Conservation (phyloP, 2,113 vertebrate genomes). For the Lipophrys pholis region DNA sequence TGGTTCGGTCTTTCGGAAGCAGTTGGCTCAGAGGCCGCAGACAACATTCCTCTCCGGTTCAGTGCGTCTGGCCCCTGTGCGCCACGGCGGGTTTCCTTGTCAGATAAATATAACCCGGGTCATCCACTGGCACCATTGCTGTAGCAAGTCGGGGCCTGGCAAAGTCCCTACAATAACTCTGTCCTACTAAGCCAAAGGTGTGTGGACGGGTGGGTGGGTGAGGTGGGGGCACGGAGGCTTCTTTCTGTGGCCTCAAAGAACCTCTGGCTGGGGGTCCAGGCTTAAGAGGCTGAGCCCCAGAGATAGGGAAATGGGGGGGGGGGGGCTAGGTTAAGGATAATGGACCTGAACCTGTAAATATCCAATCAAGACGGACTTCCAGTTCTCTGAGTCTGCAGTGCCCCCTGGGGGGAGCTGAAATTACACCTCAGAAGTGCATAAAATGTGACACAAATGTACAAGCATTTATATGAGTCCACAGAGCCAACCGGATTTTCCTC, state of each 20-base stretch:
- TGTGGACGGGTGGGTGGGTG: slow-evolving; percentile 13
- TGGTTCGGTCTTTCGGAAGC: slow-evolving; percentile 53
- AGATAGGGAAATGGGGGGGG: slow-evolving; percentile 43
- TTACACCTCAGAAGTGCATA: slow-evolving; percentile 17
- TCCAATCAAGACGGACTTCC: slow-evolving; percentile 22
- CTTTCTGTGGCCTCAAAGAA: slow-evolving; percentile 76
- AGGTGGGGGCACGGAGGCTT: slow-evolving; percentile 32
- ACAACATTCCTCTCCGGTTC: slow-evolving; percentile 71
- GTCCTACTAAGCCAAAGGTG: slow-evolving; percentile 68
- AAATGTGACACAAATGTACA: slow-evolving; percentile 58
- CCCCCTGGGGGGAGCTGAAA: slow-evolving; percentile 59
- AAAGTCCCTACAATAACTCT: slow-evolving; percentile 77
- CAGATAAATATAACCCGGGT: slow-evolving; percentile 84
- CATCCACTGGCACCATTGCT: slow-evolving; percentile 73
- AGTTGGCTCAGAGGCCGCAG: slow-evolving; percentile 37
- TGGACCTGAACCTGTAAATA: slow-evolving; percentile 63
- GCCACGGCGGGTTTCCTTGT: slow-evolving; percentile 78
- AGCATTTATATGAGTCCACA: slow-evolving; percentile 42
- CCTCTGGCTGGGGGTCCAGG: slow-evolving; percentile 71
- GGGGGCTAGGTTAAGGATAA: slow-evolving; percentile 56
- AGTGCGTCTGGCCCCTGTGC: slow-evolving; percentile 64
- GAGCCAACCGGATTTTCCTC: slow-evolving; percentile 57
- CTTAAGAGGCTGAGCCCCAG: slow-evolving; percentile 73
- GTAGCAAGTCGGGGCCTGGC: slow-evolving; percentile 66
- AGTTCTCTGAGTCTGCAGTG: slow-evolving; percentile 43